phyloP scores from a whole-genome alignment of 2,113 vertebrate species.

The Caranx ignobilis region DNA sequence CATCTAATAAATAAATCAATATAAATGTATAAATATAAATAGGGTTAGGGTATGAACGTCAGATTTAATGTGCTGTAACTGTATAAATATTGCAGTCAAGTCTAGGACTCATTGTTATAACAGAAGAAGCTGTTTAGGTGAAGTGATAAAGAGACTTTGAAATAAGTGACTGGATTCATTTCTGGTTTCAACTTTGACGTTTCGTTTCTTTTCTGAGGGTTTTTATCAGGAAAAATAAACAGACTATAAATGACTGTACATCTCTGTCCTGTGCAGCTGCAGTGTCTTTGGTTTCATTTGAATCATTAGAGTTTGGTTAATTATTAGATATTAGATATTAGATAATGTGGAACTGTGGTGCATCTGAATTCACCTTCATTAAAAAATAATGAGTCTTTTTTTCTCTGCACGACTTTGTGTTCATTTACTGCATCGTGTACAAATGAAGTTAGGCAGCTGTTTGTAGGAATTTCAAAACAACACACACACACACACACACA shows the following conservation, averaged over 20 bases:
- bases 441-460: neutral
- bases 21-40: too few species aligned
- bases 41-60: too few species aligned
- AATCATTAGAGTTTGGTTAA: too few species aligned
- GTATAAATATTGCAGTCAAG: neutral
- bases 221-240: too few species aligned
- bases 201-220: too few species aligned
- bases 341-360: neutral
- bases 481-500: constrained; percentile 4
- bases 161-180: too few species aligned
- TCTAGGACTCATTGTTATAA: neutral
- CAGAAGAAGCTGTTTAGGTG: neutral
- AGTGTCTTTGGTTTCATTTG: too few species aligned
- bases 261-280: too few species aligned
- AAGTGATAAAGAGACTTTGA: neutral
- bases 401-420: neutral
- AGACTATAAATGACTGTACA: too few species aligned
- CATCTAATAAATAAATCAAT: too few species aligned
- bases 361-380: neutral
- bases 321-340: neutral
- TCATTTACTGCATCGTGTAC: neutral
- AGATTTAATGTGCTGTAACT: neutral
- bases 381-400: neutral
- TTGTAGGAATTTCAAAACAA: neutral
- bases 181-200: too few species aligned